Percentiles rank a stretch among this genome's conserved stretches.
Evolutionary conservation across 2,797 vertebrate species (phyloP).

Genomic region (Neosilurus hyrtlii): DNA sequence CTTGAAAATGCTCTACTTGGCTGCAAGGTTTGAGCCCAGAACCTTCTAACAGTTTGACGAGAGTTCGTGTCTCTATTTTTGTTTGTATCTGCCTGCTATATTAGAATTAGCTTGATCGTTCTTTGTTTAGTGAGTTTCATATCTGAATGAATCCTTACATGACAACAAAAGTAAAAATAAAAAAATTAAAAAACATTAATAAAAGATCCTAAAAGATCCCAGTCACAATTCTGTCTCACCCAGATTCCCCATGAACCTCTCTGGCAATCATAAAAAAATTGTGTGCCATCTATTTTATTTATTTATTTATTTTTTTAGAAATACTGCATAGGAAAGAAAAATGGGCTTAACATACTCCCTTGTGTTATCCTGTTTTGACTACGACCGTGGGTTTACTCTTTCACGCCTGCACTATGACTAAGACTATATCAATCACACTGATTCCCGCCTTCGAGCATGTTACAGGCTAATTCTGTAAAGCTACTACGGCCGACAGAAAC

Average conservation of each 20-base stretch:
- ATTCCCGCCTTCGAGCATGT: neutral
- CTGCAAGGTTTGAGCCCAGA: no score
- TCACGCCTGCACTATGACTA: neutral
- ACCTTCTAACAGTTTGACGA: no score
- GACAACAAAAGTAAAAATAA: neutral
- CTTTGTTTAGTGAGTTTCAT: neutral
- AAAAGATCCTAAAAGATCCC: neutral
- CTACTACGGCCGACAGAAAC: neutral
- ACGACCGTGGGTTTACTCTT: neutral
- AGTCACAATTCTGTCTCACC: neutral
- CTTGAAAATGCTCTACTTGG: no score
- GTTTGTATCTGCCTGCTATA: no score
- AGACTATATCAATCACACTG: constrained; percentile 5
- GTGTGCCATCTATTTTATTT: no score
- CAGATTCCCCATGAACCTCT: neutral
- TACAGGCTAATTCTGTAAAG: constrained; percentile 13
- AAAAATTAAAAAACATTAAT: neutral
- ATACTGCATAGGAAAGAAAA: neutral
- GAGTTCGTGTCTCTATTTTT: no score
- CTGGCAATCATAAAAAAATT: neutral
- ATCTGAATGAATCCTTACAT: neutral
- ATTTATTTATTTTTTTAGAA: neutral
- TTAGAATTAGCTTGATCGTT: neutral
- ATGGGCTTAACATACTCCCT: neutral
- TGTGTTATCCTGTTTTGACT: neutral